These are phyloP conservation scores for Gandaritis pyraliata DNA, from an alignment of 2,888 invertebrate species.

Conservation along the genomic window DNA sequence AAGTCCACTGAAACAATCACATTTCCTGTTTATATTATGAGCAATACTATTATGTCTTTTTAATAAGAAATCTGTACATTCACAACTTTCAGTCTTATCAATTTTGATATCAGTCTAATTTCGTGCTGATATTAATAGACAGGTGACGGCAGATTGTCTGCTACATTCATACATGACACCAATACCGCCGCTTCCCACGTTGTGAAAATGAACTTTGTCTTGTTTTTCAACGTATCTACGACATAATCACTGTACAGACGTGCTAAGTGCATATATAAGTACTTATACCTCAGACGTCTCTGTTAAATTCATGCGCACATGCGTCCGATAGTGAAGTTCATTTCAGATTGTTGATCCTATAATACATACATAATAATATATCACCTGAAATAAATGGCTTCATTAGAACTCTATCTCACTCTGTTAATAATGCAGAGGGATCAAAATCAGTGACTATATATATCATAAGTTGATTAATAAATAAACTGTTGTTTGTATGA, in stretches of 20 bases:
- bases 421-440: slow-evolving; percentile 7
- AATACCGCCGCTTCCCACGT: slow-evolving; percentile 17
- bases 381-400: not conserved
- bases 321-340: slow-evolving; percentile 66
- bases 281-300: slow-evolving; percentile 46
- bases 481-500: slow-evolving; percentile 22
- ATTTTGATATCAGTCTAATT: slow-evolving; percentile 26
- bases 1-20: not conserved
- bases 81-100: slow-evolving; percentile 29
- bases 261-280: slow-evolving; percentile 25
- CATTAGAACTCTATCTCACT: slow-evolving; percentile 13
- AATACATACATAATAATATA: too few species aligned
- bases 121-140: slow-evolving; percentile 7
- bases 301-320: slow-evolving; percentile 53
- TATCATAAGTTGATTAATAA: too few species aligned
- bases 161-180: slow-evolving; percentile 21
- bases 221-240: slow-evolving; percentile 32
- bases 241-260: slow-evolving; percentile 26
- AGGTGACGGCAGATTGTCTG: slow-evolving; percentile 28
- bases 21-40: slow-evolving; percentile 9
- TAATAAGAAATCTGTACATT: slow-evolving; percentile 18
- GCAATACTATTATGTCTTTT: slow-evolving; percentile 12
- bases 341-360: slow-evolving; percentile 61
- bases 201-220: slow-evolving; percentile 29
- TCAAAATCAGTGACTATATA: slow-evolving; percentile 8